phyloP scores from a whole-genome alignment of 2,888 invertebrate species.

The Tipula vernalis region DNA sequence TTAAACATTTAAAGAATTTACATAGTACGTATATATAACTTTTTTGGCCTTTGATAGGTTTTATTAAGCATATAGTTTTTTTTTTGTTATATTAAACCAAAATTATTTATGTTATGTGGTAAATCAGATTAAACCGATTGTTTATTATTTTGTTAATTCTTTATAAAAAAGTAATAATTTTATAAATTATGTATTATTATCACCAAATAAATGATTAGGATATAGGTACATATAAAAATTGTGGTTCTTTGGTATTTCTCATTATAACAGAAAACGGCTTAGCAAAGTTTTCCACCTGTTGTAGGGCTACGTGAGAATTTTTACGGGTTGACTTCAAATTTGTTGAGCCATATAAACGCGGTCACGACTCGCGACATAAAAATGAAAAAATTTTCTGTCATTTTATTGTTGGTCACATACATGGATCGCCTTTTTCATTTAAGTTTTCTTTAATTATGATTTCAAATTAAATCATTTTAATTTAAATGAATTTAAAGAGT shows the following conservation, averaged over 20 bases:
- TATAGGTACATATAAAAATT: neutral
- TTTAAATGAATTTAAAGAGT: neutral
- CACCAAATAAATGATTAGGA: neutral
- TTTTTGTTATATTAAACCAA: neutral
- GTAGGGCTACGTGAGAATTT: neutral
- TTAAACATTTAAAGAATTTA: neutral
- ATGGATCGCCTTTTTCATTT: neutral
- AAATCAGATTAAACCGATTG: neutral
- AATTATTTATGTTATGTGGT: neutral
- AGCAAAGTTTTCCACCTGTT: neutral
- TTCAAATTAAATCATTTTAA: neutral
- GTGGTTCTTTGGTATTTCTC: neutral
- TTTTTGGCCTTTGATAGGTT: neutral
- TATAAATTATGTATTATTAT: neutral
- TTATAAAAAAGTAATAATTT: neutral
- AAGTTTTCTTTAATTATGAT: neutral
- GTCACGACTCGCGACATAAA: neutral
- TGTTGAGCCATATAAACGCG: neutral
- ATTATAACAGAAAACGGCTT: neutral
- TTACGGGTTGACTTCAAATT: neutral
- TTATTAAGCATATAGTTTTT: neutral
- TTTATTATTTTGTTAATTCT: neutral
- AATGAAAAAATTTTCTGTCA: neutral
- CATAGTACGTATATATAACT: too few species aligned
- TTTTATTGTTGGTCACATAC: neutral